Base-by-base conservation (phyloP, 2,113 vertebrate species). In the Vulpes ferrilata region DNA sequence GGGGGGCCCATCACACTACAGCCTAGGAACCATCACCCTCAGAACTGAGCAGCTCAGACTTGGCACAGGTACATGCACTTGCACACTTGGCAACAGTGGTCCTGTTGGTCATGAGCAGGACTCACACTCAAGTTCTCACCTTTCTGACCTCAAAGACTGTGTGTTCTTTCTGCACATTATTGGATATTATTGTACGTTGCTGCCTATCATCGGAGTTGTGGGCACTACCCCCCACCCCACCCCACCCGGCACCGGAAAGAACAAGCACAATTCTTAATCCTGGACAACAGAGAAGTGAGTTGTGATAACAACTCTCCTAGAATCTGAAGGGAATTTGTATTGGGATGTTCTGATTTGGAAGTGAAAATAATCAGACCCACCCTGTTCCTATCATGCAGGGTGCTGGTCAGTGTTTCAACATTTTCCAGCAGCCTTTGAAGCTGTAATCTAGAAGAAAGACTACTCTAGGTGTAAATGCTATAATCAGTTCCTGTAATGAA, bases 351-450 rank as follows among this genome's bases (percentile, higher is more conserved):
- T 82, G 53, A 94, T 82, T 90, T 86, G 62, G 79, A 55, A 71
- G 62, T 57, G 51, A 93, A 88, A 90, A 90, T 69, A 25, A 83
- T 59, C n/a, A 57, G 5, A 67, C 19, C 25, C 19, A 43, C 12
- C 6, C 27, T 79, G 87, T 93, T 79, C 67, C 67, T 35, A 51
- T 27, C 1, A 3, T 7, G n/a, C 11, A 59, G 69, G 6, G 35
- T 32, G 10, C 71, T 82, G 35, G 20, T 32, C 65, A 55, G 11
- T 48, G 59, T 74, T 67, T 79, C n/a, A 12, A 20, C 53, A 74
- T 90, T 90, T 94, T 30, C n/a, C 11, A 95, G n/a, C 19, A 88
- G 51, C 3, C 51, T 91, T 83, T n/a, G 88, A 85, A 85, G 27
- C 64, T 88, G 2, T 69, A 88, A 85, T 35, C 55, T 19, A 88